A percentile compares a stretch with the other conserved stretches of the same genome.
These are phyloP conservation scores for Abrostola triplasia DNA, from an alignment of 2,888 invertebrate species.

Conservation along the genomic window DNA sequence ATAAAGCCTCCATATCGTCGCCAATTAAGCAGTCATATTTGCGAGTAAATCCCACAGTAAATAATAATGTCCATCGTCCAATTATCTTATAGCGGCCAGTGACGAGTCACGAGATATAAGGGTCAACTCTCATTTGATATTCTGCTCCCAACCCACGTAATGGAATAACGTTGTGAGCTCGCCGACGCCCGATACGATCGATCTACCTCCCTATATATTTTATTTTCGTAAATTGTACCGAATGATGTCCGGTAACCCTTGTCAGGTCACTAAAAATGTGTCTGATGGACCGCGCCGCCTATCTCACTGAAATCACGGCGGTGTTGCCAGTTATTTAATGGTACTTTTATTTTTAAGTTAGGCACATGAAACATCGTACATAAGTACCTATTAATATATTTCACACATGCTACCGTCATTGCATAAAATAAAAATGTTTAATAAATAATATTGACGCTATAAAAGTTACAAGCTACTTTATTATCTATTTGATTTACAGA, in stretches of 20 bases:
- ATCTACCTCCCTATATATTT: constrained; percentile 77
- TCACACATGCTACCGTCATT: not conserved
- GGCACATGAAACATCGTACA: not conserved
- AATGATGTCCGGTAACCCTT: constrained; percentile 80
- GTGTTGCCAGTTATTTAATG: constrained; percentile 55
- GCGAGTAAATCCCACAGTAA: constrained; percentile 43
- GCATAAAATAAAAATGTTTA: constrained; percentile 6
- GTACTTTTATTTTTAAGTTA: constrained; percentile 32
- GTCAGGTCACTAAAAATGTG: constrained; percentile 75
- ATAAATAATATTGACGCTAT: constrained; percentile 25
- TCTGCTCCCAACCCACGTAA: constrained; percentile 77
- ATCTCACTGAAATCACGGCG: constrained; percentile 57
- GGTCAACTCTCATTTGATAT: constrained; percentile 83
- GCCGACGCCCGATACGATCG: constrained; percentile 73
- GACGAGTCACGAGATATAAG: constrained; percentile 72
- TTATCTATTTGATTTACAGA: constrained; percentile 68
- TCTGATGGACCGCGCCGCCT: constrained; percentile 54
- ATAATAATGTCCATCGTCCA: constrained; percentile 61
- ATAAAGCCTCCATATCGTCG: constrained; percentile 22
- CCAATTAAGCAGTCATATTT: constrained; percentile 55
- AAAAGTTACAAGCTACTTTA: constrained; percentile 39
- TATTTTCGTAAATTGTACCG: constrained; percentile 83
- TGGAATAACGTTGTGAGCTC: constrained; percentile 85
- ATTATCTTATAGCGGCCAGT: constrained; percentile 61
- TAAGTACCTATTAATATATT: not conserved